phyloP scores from a whole-genome alignment of 2,113 vertebrate genomes.

The Mus spicilegus region DNA sequence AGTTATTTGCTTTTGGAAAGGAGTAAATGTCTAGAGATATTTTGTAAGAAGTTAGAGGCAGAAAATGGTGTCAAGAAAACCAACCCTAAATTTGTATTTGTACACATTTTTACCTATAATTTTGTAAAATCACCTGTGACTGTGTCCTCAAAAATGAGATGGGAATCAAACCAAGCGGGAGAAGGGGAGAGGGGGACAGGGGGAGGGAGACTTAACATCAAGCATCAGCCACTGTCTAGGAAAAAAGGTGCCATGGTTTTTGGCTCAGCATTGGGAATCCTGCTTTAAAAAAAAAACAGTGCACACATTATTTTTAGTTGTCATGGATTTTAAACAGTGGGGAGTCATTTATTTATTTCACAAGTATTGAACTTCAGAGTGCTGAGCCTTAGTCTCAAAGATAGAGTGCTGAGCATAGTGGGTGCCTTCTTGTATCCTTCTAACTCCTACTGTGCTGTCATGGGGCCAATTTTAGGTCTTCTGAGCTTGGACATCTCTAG shows the following conservation, averaged over 20 bases:
- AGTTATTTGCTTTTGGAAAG: neutral
- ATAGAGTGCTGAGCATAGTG: neutral
- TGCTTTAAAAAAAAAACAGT: neutral
- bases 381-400: neutral
- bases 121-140: neutral
- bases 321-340: neutral
- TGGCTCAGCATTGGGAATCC: neutral
- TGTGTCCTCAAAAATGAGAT: neutral
- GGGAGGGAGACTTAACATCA: neutral
- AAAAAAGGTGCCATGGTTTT: neutral
- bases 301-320: neutral
- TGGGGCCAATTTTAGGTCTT: neutral
- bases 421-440: neutral
- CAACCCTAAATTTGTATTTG: neutral
- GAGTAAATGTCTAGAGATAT: neutral
- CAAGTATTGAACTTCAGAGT: neutral
- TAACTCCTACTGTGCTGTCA: rapidly evolving
- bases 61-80: neutral
- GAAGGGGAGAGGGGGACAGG: too few species aligned
- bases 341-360: neutral
- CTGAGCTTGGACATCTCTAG: neutral
- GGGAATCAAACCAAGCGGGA: neutral
- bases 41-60: conserved; percentile 6
- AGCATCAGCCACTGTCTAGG: neutral
- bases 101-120: neutral